Evolutionary conservation across 2,888 invertebrate genomes (phyloP).

Genomic region (Cryptocephalus primarius): DNA sequence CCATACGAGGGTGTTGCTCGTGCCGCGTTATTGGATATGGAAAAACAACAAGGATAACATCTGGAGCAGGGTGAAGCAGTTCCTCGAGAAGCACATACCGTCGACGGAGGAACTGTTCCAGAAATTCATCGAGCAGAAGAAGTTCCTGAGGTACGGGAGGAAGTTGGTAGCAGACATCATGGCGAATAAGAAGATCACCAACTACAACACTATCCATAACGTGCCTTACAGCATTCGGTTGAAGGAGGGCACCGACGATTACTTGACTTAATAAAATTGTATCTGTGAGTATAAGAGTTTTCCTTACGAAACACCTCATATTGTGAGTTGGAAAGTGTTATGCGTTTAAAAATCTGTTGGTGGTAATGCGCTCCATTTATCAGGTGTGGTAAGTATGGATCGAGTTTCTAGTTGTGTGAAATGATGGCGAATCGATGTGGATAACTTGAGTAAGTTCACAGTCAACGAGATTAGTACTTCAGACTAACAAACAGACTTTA

Average conservation of each 20-base stretch:
- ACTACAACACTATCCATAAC: constrained; percentile 48
- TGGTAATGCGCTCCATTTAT: no score
- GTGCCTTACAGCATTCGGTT: constrained; percentile 55
- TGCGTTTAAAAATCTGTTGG: no score
- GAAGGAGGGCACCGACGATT: constrained; percentile 33
- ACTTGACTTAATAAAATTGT: constrained; percentile 1
- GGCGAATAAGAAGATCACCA: constrained; percentile 39
- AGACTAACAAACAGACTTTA: no score
- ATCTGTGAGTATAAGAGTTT: no score
- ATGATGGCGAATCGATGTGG: no score
- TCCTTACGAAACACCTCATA: no score
- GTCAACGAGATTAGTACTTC: no score
- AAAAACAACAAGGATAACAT: constrained; percentile 54
- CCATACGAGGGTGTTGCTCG: constrained; percentile 51
- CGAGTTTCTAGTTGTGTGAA: no score
- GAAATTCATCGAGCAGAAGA: constrained; percentile 41
- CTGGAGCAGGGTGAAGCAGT: constrained; percentile 52
- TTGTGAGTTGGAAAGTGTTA: no score
- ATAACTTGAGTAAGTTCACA: no score
- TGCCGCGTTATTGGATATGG: constrained; percentile 60
- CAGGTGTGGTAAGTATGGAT: no score
- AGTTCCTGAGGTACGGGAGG: constrained; percentile 46
- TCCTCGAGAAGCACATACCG: constrained; percentile 49
- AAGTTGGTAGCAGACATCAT: constrained; percentile 42
- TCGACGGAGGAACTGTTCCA: constrained; percentile 45